Conservation (phyloP, 2,888 invertebrate species). For the Xanthorhoe designata region DNA sequence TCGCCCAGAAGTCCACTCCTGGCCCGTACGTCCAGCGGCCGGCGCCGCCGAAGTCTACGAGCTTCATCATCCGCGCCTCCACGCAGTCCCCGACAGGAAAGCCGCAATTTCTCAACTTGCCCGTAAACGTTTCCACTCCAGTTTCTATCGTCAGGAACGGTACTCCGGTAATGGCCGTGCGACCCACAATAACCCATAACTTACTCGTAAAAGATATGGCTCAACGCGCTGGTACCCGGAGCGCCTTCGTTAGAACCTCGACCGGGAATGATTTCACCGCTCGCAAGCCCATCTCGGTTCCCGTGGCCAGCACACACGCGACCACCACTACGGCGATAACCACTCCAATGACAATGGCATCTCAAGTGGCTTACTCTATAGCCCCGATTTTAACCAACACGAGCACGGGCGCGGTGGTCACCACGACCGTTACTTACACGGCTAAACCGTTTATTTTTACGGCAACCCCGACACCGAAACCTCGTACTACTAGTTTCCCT, state of each 20-base stretch:
- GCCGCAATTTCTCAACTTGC: constrained; percentile 20
- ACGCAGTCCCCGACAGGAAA: constrained; percentile 19
- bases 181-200: constrained; percentile 16
- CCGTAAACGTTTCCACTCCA: constrained; percentile 25
- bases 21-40: constrained; percentile 7
- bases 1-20: constrained; percentile 17
- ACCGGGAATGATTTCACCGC: constrained; percentile 10
- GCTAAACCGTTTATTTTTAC: constrained; percentile 7
- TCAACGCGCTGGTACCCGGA: constrained; percentile 11
- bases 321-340: constrained; percentile 20
- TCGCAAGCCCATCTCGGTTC: background rate
- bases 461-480: constrained; percentile 3
- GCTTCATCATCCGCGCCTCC: constrained; percentile 26
- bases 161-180: background rate
- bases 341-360: constrained; percentile 5
- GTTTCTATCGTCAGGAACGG: constrained; percentile 17
- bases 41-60: constrained; percentile 4
- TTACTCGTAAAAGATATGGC: constrained; percentile 8
- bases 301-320: background rate
- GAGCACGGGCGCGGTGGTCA: background rate
- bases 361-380: constrained; percentile 16
- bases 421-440: constrained; percentile 7
- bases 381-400: constrained; percentile 17
- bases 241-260: constrained; percentile 26
- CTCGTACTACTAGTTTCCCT: constrained; percentile 2